Percentiles rank a stretch among this genome's conserved stretches.
Conservation (phyloP, 2,888 invertebrate species). For the Lochmaea crataegi region DNA sequence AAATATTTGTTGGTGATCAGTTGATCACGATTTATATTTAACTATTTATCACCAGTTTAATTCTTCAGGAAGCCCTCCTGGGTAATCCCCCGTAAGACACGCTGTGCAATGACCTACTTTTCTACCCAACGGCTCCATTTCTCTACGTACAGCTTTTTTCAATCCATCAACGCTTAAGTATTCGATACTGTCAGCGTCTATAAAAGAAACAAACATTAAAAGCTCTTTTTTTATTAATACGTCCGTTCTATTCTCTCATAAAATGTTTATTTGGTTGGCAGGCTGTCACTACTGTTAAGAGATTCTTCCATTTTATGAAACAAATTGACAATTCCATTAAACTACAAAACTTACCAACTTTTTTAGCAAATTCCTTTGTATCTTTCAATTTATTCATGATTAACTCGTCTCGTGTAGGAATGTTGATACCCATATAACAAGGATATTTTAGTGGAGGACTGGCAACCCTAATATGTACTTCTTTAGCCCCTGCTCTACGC, state of each 20-base stretch:
- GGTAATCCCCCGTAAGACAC: conserved; percentile 95
- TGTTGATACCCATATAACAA: conserved; percentile 99
- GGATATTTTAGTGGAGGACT: conserved; percentile 95
- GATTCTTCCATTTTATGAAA: too few relatives aligned
- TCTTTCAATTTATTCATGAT: conserved; percentile 88
- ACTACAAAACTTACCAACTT: conserved; percentile 77
- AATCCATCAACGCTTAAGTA: conserved; percentile 95
- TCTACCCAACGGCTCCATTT: conserved; percentile 74
- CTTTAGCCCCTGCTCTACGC: conserved; percentile 91
- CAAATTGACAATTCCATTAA: neutral
- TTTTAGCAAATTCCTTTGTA: conserved; percentile 78
- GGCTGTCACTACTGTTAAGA: too few relatives aligned
- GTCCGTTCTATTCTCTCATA: too few relatives aligned
- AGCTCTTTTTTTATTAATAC: too few relatives aligned
- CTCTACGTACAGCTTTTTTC: conserved; percentile 84
- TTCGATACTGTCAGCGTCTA: conserved; percentile 91
- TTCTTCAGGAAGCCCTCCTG: conserved; percentile 77
- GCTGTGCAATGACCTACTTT: conserved; percentile 93
- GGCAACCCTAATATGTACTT: conserved; percentile 96
- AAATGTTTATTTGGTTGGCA: too few relatives aligned
- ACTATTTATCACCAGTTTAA: conserved; percentile 66
- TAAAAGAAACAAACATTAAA: conserved; percentile 25
- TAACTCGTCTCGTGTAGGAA: conserved; percentile 95
- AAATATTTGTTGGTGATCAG: too few relatives aligned
- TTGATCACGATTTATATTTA: neutral